Evolutionary conservation across 2,113 vertebrate species (phyloP).

Genomic region (Bettongia penicillata): DNA sequence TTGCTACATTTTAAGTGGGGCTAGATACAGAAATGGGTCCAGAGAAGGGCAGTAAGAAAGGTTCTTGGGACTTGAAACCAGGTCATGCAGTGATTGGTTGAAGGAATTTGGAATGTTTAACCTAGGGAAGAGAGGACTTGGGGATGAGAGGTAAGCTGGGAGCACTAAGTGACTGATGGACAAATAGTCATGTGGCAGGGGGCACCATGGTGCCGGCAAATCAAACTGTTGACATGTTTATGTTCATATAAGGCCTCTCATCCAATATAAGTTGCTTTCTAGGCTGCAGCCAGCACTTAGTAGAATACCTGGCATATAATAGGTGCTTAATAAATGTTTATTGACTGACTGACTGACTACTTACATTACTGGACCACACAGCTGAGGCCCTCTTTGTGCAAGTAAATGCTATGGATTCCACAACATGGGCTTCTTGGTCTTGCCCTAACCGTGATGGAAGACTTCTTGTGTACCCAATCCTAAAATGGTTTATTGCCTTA

Average conservation of each 20-base stretch:
- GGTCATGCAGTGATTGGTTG: neutral
- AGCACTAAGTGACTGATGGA: neutral
- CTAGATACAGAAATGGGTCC: neutral
- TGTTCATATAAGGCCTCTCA: neutral
- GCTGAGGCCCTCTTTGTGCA: too few relatives aligned
- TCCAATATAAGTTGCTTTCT: neutral
- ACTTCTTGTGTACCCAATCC: too few relatives aligned
- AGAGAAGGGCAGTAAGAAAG: neutral
- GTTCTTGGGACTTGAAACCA: neutral
- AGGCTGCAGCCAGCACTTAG: neutral
- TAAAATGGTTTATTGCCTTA: too few relatives aligned
- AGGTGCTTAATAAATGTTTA: neutral
- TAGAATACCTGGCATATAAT: neutral
- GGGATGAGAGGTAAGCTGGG: too few relatives aligned
- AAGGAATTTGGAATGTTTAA: neutral
- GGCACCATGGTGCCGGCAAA: neutral
- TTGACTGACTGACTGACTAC: neutral
- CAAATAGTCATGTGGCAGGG: neutral
- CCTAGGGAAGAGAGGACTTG: neutral
- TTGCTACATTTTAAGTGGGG: too few relatives aligned
- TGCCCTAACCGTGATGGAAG: too few relatives aligned
- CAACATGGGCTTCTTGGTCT: too few relatives aligned
- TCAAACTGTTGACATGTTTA: neutral
- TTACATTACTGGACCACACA: too few relatives aligned
- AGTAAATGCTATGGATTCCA: too few relatives aligned